Base-by-base conservation (phyloP, 2,888 invertebrate species). In the Zeuzera pyrina region DNA sequence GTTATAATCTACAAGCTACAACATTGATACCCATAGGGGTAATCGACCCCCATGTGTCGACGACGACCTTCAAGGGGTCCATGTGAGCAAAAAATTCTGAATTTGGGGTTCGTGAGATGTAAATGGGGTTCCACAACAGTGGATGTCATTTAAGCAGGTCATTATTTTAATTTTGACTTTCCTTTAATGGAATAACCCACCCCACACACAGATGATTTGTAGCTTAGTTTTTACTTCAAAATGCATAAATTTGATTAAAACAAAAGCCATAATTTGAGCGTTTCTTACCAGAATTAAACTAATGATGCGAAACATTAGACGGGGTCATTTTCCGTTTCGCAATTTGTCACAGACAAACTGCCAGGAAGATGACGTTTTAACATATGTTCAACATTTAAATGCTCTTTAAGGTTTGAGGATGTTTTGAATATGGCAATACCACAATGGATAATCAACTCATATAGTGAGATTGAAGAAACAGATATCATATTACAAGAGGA, bases 251-350 rank as follows among this genome's bases (percentile, higher is more conserved):
- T 41, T 49, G 30, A 50, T 49, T 34, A 49, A 50, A 47, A 48
- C 43, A 41, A 48, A 48, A 45, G 35, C 37, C 29, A 35, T 47
- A 29, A 39, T 52, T 41, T 42, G 45, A 39, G 45, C 41, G 25
- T 49, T 52, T 47, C 39, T 48, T 43, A 47, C 35, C 27, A 49
- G n/a, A n/a, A n/a, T 49, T 29, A 49, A 47, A 36, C 37, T 50
- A 38, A 47, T 49, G 44, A 52, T 49, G 45, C 43, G 50, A 51
- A 48, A 48, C 29, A 51, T 52, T 46, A 35, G 46, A 36, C 42
- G 42, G 41, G 32, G 47, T 38, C 42, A 50, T 47, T 47, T 51
- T 43, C 49, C 41, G 33, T 52, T 49, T 33, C 34, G 43, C 36
- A 46, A 49, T 33, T 36, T 38, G 31, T 38, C 38, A 15, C 38